Conservation (phyloP, 2,113 vertebrate species). For the Micronycteris hirsuta region DNA sequence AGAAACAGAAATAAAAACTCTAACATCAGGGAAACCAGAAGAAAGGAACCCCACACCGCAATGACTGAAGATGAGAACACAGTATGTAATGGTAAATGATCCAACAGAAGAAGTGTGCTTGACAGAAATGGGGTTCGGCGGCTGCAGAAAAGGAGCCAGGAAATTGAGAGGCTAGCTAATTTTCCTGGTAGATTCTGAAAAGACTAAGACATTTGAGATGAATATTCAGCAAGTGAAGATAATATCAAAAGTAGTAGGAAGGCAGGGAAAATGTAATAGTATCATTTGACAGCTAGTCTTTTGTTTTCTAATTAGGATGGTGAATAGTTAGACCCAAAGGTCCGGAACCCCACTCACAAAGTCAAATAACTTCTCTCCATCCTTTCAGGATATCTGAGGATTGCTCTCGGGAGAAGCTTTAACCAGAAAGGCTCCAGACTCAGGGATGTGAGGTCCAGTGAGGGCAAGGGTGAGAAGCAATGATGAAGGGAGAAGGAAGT, state of each 20-base stretch:
- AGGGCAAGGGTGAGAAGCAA: not conserved
- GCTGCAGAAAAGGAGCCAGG: not conserved
- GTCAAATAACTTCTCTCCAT: not conserved
- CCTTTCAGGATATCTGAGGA: not conserved
- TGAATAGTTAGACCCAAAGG: not conserved
- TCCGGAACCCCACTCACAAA: not conserved
- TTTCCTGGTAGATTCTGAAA: not conserved
- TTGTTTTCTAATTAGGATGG: not conserved
- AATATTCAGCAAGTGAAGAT: not conserved
- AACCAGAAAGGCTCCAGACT: not conserved
- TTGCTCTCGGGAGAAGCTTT: not conserved
- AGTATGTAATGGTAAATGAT: not conserved
- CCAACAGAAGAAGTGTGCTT: not conserved
- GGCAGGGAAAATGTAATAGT: not conserved
- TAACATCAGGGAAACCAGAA: not conserved
- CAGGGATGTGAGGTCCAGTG: not conserved
- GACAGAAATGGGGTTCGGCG: not conserved
- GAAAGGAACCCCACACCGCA: not conserved
- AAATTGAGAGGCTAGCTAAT: not conserved
- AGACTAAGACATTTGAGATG: not conserved
- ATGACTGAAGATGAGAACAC: not conserved
- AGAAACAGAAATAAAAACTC: conserved; percentile 20
- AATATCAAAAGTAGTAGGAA: not conserved
- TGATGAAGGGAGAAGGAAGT: not conserved
- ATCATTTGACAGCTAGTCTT: not conserved